Evolutionary conservation across 2,888 invertebrate species (phyloP).

Genomic region (Cataglyphis albicans): DNA sequence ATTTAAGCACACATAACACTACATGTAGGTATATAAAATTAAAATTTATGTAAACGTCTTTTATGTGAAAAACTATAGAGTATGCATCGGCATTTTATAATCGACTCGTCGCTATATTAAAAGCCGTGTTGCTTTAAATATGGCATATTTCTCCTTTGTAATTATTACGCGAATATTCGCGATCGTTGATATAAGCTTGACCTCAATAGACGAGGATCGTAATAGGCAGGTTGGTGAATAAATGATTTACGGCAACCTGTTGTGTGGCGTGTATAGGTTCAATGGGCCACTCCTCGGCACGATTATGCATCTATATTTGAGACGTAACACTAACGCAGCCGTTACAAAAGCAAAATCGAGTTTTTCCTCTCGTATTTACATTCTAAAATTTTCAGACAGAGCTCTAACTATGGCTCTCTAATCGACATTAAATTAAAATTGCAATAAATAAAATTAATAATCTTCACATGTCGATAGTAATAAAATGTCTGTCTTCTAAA

Average conservation of each 20-base stretch:
- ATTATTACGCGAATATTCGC: constrained; percentile 25
- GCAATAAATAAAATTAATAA: not conserved
- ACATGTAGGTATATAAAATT: not conserved
- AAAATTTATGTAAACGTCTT: not conserved
- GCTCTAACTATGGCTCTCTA: not conserved
- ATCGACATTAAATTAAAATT: not conserved
- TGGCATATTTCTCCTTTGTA: not conserved
- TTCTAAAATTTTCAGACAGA: not conserved
- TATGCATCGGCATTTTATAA: not conserved
- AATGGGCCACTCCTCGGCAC: constrained; percentile 43
- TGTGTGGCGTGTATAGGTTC: constrained; percentile 33
- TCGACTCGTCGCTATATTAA: not conserved
- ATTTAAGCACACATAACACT: not conserved
- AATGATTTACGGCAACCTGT: constrained; percentile 56
- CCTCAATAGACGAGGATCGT: constrained; percentile 20
- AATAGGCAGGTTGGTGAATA: constrained; percentile 38
- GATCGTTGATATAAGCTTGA: constrained; percentile 36
- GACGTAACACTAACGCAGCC: not conserved
- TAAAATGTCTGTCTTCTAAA: not conserved
- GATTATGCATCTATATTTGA: constrained; percentile 52
- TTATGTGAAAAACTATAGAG: not conserved
- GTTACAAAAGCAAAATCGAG: not conserved
- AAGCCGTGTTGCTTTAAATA: not conserved
- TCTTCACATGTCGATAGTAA: not conserved
- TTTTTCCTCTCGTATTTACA: not conserved